Evolutionary conservation across 2,888 invertebrate genomes (phyloP), one percentile per base, ranked within the genome.

Genomic region (Oscheius sp.): DNA sequence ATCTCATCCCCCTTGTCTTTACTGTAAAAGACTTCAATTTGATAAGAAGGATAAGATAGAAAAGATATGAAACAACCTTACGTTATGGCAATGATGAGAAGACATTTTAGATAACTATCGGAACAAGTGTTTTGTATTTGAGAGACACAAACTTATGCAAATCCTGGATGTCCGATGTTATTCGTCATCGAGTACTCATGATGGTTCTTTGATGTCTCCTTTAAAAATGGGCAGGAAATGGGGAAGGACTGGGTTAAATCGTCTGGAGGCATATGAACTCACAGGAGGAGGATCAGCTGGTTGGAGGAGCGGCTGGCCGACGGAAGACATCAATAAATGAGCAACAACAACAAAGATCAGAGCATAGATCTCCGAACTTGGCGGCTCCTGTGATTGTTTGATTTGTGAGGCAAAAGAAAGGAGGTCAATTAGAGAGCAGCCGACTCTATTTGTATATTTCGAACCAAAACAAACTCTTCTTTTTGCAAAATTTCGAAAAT

Each of bases 251-350:
- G 21, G 21, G 45, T 45, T 12, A 9, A n/a, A n/a, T 12, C 16
- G 45, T 45, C 45, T 45, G 45, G 45, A 45, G 45, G 9, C 45
- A 52, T 16, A 52, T 7, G 13, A 16, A 23, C 61, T n/a, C 18
- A 61, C 61, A 41, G 29, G 43, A 18, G 18, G n/a, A 41, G 21
- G 43, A 61, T 41, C 61, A 61, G 61, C 45, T 21, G 61, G n/a
- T 21, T n/a, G 23, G 18, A 61, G 45, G 41, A 61, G 61, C 45
- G 61, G 61, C 61, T 61, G 41, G 61, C 45, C 61, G 41, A 61
- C 61, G 61, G 61, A 61, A 43, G 61, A 18, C 61, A 61, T 61
- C 61, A 43, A 61, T 61, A 61, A 61, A 61, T 43, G 21, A 45
- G 12, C n/a, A 61, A 41, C 41, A 35, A 43, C 61, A 43, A 7